These are phyloP conservation scores for Drosophila dunni DNA, from an alignment of 1,140 invertebrate species.

Conservation along the genomic window DNA sequence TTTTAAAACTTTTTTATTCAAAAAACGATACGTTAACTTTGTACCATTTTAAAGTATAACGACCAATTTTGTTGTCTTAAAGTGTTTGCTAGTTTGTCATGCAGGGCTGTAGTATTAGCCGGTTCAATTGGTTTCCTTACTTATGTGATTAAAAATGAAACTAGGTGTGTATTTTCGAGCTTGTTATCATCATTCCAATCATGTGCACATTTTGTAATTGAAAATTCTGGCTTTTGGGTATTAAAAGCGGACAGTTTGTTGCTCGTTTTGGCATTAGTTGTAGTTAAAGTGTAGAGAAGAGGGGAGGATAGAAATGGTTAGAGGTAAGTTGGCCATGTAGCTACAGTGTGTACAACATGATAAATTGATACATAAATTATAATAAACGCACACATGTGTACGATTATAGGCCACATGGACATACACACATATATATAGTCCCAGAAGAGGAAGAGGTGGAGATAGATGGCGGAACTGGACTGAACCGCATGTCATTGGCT, in stretches of 20 bases:
- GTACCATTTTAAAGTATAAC: no score
- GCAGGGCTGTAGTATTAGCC: neutral
- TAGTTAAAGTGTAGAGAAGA: conserved; percentile 4
- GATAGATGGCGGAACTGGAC: neutral
- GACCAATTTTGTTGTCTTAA: neutral
- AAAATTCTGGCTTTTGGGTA: conserved; percentile 69
- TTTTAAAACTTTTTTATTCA: no score
- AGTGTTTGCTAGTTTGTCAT: neutral
- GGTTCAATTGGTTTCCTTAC: conserved; percentile 31
- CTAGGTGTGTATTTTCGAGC: conserved; percentile 37
- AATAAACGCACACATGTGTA: conserved; percentile 65
- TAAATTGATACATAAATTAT: conserved; percentile 82
- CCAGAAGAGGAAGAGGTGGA: no score
- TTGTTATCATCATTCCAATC: conserved; percentile 50
- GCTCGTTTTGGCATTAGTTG: conserved; percentile 61
- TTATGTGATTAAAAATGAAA: conserved; percentile 67
- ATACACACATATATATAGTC: conserved; percentile 1
- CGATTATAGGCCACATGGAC: conserved; percentile 13
- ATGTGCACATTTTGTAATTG: conserved; percentile 69
- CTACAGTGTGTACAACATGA: conserved; percentile 53
- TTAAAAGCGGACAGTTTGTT: conserved; percentile 66
- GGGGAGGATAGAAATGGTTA: neutral
- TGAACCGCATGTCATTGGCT: conserved; percentile 46
- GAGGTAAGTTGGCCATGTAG: conserved; percentile 15
- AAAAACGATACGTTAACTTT: no score